Evolutionary conservation across 1,140 invertebrate genomes (phyloP).

Genomic region (Atta cephalotes): DNA sequence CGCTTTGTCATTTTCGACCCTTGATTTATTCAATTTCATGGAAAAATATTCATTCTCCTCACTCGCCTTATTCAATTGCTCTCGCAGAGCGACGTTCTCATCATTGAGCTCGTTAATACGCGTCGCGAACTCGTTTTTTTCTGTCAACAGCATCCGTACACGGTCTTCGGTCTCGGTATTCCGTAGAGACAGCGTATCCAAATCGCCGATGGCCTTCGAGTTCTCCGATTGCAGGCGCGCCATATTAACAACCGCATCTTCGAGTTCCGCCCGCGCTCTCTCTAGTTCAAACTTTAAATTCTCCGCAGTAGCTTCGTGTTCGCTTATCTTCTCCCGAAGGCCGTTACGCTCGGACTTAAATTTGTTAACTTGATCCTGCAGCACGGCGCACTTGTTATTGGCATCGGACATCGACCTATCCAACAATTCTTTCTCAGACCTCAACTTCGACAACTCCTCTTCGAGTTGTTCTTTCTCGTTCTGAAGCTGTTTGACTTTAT

Average conservation of each 20-base stretch:
- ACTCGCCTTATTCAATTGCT: slow-evolving; percentile 63
- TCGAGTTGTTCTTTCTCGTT: slow-evolving; percentile 64
- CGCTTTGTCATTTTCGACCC: slow-evolving; percentile 55
- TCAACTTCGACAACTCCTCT: slow-evolving; percentile 44
- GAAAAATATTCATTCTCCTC: slow-evolving; percentile 65
- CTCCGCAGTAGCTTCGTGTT: slow-evolving; percentile 13
- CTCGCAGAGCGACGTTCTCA: slow-evolving; percentile 59
- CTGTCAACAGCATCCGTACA: slow-evolving; percentile 46
- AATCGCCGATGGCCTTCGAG: slow-evolving; percentile 44
- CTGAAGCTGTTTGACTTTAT: slow-evolving; percentile 47
- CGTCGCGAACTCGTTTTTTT: slow-evolving; percentile 57
- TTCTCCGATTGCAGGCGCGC: slow-evolving; percentile 51
- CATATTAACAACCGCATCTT: neutral
- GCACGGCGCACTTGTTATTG: slow-evolving; percentile 22
- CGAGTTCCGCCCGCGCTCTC: slow-evolving; percentile 11
- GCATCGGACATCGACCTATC: neutral
- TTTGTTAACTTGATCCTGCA: slow-evolving; percentile 49
- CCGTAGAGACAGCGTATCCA: slow-evolving; percentile 42
- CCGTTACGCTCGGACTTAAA: slow-evolving; percentile 20
- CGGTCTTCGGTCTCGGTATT: slow-evolving; percentile 34
- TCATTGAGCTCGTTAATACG: slow-evolving; percentile 63
- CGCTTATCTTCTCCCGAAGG: slow-evolving; percentile 51
- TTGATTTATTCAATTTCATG: slow-evolving; percentile 69
- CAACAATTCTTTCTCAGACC: slow-evolving; percentile 31
- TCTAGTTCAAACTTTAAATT: slow-evolving; percentile 39